Evolutionary conservation across 1,140 invertebrate genomes (phyloP).

Genomic region (Maniola jurtina): DNA sequence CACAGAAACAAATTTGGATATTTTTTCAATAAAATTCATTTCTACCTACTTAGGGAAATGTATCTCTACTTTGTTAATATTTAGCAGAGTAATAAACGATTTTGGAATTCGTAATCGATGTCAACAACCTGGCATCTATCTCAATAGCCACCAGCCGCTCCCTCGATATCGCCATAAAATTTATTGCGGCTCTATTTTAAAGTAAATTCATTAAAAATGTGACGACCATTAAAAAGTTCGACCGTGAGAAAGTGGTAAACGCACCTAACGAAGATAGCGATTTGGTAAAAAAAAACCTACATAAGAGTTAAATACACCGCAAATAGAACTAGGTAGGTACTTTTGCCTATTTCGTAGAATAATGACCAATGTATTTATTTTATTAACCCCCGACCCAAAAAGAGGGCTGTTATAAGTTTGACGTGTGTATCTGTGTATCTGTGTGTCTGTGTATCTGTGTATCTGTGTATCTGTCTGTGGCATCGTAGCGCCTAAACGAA

Average conservation of each 20-base stretch:
- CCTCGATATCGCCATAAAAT: constrained; percentile 55
- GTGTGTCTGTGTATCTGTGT: too few species aligned
- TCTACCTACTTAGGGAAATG: background rate
- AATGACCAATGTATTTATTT: too few species aligned
- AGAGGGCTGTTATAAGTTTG: too few species aligned
- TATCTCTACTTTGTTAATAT: constrained; percentile 24
- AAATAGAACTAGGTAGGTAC: background rate
- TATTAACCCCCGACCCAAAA: too few species aligned
- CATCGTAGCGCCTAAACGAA: too few species aligned
- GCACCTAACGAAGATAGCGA: constrained; percentile 13
- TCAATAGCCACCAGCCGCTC: constrained; percentile 14
- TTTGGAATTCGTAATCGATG: constrained; percentile 21
- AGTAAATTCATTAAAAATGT: constrained; percentile 63
- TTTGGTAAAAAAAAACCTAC: background rate
- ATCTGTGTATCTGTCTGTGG: too few species aligned
- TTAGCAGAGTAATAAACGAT: constrained; percentile 18
- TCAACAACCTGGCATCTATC: constrained; percentile 28
- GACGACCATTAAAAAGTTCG: constrained; percentile 54
- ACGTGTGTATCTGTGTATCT: too few species aligned
- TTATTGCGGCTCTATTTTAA: constrained; percentile 66
- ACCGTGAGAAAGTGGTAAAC: constrained; percentile 69
- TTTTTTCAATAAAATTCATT: background rate
- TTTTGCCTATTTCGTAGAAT: too few species aligned
- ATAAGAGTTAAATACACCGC: background rate
- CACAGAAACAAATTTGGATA: background rate